A percentile compares a stretch with the other conserved stretches of the same genome.
phyloP scores from a whole-genome alignment of 2,113 vertebrate species.

The Strigops habroptila region DNA sequence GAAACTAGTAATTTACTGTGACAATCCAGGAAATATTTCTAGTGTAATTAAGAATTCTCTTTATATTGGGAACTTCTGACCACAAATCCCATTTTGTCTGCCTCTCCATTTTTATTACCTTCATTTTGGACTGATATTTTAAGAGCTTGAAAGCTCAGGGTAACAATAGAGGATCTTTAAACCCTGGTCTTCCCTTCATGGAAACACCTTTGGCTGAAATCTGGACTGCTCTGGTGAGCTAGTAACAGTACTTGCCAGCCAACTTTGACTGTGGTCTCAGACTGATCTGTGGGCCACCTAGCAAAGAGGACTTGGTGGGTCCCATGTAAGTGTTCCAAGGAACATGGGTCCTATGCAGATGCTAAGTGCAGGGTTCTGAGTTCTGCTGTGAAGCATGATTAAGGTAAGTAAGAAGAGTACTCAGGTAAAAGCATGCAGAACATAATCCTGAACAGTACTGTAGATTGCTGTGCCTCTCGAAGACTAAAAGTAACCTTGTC shows the following conservation, averaged over 20 bases:
- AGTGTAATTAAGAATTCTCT: background rate
- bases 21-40: background rate
- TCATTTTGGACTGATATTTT: background rate
- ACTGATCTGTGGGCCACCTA: background rate
- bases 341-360: rapidly evolving
- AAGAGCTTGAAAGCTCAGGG: background rate
- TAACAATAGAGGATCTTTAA: background rate
- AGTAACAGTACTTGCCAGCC: background rate
- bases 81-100: background rate
- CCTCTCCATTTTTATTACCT: background rate
- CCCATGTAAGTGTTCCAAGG: background rate
- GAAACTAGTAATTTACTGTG: background rate
- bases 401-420: background rate
- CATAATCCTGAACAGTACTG: background rate
- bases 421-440: background rate
- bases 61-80: background rate
- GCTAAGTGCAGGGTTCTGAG: background rate
- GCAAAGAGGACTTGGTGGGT: background rate
- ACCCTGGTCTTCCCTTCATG: background rate
- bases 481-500: background rate
- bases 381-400: background rate
- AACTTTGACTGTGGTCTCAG: background rate
- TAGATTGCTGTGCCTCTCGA: background rate
- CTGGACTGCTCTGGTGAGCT: background rate
- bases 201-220: background rate